Evolutionary conservation across 2,797 vertebrate species (phyloP).

Genomic region (Trachops cirrhosus): DNA sequence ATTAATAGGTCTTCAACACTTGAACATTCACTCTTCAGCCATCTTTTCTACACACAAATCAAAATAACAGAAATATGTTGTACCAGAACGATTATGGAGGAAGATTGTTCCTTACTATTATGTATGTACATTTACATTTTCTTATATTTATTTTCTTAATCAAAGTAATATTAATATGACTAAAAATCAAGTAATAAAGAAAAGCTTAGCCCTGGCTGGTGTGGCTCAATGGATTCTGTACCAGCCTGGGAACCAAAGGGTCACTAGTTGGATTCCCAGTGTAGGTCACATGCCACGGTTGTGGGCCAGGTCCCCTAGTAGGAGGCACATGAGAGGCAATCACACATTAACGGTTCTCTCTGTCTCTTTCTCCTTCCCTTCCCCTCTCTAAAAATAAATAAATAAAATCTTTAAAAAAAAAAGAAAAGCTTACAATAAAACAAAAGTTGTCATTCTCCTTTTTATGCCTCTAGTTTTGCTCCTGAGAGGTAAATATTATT

Average conservation of each 20-base stretch:
- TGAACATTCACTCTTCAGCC: background rate
- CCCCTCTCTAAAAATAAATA: no score
- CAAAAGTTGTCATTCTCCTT: background rate
- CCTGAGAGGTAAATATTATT: background rate
- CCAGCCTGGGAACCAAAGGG: no score
- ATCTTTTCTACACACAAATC: background rate
- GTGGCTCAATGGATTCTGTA: no score
- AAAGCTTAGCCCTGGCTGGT: background rate
- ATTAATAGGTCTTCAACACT: background rate
- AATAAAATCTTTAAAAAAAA: no score
- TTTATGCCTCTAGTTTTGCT: background rate
- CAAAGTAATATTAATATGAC: background rate
- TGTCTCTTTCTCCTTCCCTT: no score
- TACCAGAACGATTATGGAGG: background rate
- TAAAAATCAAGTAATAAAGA: background rate
- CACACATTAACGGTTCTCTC: no score
- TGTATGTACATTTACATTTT: background rate
- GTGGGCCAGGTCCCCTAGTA: no score
- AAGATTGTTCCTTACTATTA: background rate
- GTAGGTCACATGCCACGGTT: no score
- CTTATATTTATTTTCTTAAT: constrained; percentile 8
- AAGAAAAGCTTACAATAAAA: background rate
- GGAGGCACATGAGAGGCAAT: no score
- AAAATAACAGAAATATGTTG: background rate
- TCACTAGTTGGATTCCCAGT: no score